Evolutionary conservation across 2,888 invertebrate genomes (phyloP), one percentile per base, ranked within the genome.

Genomic region (Cephus spinipes): DNA sequence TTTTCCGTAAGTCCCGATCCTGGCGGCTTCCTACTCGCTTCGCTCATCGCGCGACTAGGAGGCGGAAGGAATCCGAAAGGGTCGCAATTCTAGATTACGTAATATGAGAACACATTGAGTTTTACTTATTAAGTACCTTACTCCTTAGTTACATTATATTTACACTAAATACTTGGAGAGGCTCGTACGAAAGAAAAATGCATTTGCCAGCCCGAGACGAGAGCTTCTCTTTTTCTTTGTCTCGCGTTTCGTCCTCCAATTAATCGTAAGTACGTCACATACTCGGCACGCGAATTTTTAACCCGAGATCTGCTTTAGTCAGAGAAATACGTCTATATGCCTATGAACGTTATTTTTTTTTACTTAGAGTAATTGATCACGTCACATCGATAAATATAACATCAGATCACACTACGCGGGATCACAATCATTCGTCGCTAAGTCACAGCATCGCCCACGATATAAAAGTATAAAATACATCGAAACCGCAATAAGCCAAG

Each of bases 401-500:
- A 80, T 85, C 77, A 77, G 80, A 85, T 85, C 81, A 80, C 83
- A 76, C 82, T 81, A 83, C 81, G 83, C 78, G 81, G 81, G 79
- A 85, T 86, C 87, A 87, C 87, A 86, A 87, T 87, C 86, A 85
- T 83, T 81, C 85, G 76, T 85, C 84, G 77, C 81, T 82, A 79
- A 77, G 78, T 81, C 82, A 83, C 85, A 82, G 81, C 84, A 80
- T 86, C 85, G 83, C 83, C 81, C 86, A 84, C 87, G 84, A 88
- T 91, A 91, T 91, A 91, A 91, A 91, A 91, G 90, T 91, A 91
- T 89, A 91, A 91, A 91, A 90, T 90, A 86, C 89, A 85, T 83
- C 82, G 81, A 85, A 83, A 81, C 81, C 78, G 6, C 81, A 40
- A 68, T 69, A 68, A 71, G 71, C 71, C 55, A 2, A 23, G 31